Conservation (phyloP, 2,888 invertebrate species). For the Drosophila sordidapex region DNA sequence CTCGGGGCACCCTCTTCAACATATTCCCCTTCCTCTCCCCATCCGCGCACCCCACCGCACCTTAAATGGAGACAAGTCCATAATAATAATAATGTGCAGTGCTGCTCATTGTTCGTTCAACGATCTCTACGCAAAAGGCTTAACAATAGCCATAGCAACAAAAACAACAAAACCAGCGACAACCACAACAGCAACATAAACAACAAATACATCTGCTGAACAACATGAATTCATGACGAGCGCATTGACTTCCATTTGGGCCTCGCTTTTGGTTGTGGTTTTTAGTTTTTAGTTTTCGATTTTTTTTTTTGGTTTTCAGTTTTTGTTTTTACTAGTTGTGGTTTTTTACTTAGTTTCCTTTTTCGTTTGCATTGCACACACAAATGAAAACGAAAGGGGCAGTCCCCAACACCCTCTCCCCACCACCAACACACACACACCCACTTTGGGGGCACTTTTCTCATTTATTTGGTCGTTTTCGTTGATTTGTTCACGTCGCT, state of each 20-base stretch:
- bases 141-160: conserved; percentile 66
- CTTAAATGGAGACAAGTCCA: conserved; percentile 36
- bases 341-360: conserved; percentile 44
- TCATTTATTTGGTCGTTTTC: conserved; percentile 69
- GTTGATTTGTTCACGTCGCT: conserved; percentile 64
- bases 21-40: neutral
- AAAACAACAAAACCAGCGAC: conserved; percentile 30
- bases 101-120: conserved; percentile 43
- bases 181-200: conserved; percentile 22
- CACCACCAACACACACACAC: conserved; percentile 1
- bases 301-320: conserved; percentile 30
- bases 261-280: conserved; percentile 60
- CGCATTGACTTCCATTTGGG: conserved; percentile 73
- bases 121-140: conserved; percentile 69
- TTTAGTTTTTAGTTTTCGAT: conserved; percentile 23
- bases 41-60: neutral
- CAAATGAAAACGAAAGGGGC: conserved; percentile 77
- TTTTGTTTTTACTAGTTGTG: conserved; percentile 24
- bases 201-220: conserved; percentile 48
- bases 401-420: conserved; percentile 6
- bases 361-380: conserved; percentile 26
- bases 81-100: conserved; percentile 45
- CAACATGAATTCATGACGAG: conserved; percentile 71
- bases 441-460: conserved; percentile 61
- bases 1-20: conserved; percentile 42